Evolutionary conservation across 2,113 vertebrate genomes (phyloP).

Genomic region (Tachuris rubrigastra): DNA sequence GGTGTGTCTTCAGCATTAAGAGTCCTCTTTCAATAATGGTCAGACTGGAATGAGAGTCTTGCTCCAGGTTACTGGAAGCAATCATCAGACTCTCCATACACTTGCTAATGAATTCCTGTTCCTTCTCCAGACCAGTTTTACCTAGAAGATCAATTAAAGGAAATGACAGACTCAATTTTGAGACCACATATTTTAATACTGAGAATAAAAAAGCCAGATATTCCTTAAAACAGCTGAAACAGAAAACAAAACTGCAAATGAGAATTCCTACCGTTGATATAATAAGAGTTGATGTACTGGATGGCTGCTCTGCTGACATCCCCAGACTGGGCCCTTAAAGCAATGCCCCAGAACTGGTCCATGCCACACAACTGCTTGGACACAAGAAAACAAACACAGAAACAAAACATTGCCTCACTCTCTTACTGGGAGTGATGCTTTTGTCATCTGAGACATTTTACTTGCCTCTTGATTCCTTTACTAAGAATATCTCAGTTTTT

Average conservation of each 20-base stretch:
- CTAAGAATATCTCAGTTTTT: not conserved
- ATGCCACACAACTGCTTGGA: constrained; percentile 90
- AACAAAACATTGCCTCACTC: not conserved
- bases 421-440: not conserved
- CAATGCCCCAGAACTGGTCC: constrained; percentile 99
- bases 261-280: constrained; percentile 90
- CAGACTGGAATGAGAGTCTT: constrained; percentile 92
- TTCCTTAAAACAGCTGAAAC: not conserved
- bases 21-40: constrained; percentile 97
- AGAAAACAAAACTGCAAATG: not conserved
- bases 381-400: not conserved
- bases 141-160: constrained; percentile 72
- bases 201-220: not conserved
- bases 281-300: constrained; percentile 99
- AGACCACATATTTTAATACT: not conserved
- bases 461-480: not conserved
- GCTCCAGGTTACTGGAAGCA: constrained; percentile 94
- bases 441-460: not conserved
- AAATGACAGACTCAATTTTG: not conserved
- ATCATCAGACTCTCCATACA: constrained; percentile 99
- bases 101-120: constrained; percentile 99
- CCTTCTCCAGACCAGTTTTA: constrained; percentile 97
- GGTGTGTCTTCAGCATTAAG: constrained; percentile 97
- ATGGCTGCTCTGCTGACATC: constrained; percentile 98
- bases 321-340: constrained; percentile 92